Evolutionary conservation across 2,797 vertebrate genomes (phyloP).

Genomic region (Sphaeramia orbicularis): DNA sequence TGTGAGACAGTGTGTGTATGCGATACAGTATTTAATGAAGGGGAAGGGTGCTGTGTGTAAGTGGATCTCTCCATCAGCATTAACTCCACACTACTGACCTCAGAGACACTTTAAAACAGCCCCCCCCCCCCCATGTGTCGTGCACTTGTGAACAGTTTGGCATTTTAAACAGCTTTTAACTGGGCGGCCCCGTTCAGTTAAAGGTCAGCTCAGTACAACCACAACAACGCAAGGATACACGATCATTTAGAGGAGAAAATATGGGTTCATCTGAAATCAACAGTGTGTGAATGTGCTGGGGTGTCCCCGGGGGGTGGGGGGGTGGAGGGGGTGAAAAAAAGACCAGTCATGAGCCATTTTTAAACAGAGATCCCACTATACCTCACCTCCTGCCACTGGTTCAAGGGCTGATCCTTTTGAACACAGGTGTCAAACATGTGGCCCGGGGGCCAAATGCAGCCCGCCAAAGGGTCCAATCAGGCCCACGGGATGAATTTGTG

Average conservation of each 20-base stretch:
- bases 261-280: not conserved
- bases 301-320: no score
- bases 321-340: no score
- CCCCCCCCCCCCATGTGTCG: not conserved
- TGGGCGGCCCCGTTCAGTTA: constrained; percentile 15
- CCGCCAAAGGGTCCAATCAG: no score
- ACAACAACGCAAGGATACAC: not conserved
- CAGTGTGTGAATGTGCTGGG: not conserved
- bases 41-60: not conserved
- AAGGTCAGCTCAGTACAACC: constrained; percentile 41
- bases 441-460: no score
- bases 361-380: no score
- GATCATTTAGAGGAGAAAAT: not conserved
- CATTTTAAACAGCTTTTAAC: constrained; percentile 48
- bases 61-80: constrained; percentile 23
- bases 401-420: no score
- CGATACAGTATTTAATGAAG: not conserved
- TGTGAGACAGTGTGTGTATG: not conserved
- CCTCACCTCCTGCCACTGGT: no score
- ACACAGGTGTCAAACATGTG: no score
- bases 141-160: constrained; percentile 27
- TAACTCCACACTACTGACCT: constrained; percentile 14
- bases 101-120: not conserved
- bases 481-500: no score
- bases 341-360: no score